Conservation (phyloP, 1,140 invertebrate species). For the Drosophila pandora region DNA sequence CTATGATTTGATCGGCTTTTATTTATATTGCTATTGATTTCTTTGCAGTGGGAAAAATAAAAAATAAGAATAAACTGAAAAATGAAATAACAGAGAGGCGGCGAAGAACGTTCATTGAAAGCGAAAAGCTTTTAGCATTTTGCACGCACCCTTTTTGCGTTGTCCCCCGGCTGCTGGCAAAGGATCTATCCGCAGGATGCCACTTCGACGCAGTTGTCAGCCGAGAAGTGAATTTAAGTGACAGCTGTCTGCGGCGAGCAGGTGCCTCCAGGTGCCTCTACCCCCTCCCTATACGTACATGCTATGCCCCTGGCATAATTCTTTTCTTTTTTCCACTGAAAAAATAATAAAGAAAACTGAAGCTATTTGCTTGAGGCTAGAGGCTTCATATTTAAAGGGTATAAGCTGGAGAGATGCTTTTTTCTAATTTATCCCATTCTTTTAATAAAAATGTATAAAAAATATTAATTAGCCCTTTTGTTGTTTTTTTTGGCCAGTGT, state of each 20-base stretch:
- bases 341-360: background rate
- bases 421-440: background rate
- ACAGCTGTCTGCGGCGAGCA: slow-evolving; percentile 61
- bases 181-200: slow-evolving; percentile 28
- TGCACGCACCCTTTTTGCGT: slow-evolving; percentile 17
- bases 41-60: slow-evolving; percentile 1
- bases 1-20: slow-evolving; percentile 7
- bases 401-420: background rate
- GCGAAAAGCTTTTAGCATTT: slow-evolving; percentile 70
- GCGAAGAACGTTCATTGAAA: slow-evolving; percentile 52
- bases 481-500: background rate
- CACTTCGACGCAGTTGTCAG: slow-evolving; percentile 51
- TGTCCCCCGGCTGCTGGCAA: background rate
- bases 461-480: background rate
- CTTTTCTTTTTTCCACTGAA: background rate
- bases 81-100: background rate
- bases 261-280: slow-evolving; percentile 9
- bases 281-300: background rate
- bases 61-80: slow-evolving; percentile 13
- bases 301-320: background rate
- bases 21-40: slow-evolving; percentile 1
- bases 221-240: slow-evolving; percentile 65
- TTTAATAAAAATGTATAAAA: background rate
- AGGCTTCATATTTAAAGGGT: background rate
- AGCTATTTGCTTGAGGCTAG: background rate